phyloP scores from a whole-genome alignment of 2,797 vertebrate genomes.

The Pseudochaenichthys georgianus region DNA sequence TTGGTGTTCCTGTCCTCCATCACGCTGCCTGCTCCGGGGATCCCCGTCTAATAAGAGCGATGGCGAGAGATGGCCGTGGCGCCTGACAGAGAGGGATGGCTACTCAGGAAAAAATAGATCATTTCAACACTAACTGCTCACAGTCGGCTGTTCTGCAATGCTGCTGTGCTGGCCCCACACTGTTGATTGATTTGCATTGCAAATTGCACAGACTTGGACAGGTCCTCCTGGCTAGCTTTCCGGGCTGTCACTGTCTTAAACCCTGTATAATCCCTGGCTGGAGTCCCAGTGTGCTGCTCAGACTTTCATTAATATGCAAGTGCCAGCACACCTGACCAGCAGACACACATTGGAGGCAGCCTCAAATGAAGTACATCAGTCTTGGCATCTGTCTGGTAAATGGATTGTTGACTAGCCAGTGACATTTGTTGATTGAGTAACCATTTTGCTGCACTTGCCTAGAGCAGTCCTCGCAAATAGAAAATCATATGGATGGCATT shows the following conservation, averaged over 20 bases:
- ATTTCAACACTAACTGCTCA: conserved; percentile 64
- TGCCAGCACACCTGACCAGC: conserved; percentile 58
- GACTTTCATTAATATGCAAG: conserved; percentile 72
- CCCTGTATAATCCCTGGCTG: conserved; percentile 67
- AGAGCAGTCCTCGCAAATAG: conserved; percentile 4
- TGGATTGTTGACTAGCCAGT: conserved; percentile 23
- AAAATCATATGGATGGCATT: background rate
- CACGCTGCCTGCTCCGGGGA: conserved; percentile 55
- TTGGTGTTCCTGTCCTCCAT: conserved; percentile 43
- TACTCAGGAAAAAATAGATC: conserved; percentile 59
- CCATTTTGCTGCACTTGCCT: conserved; percentile 5
- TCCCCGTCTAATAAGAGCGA: conserved; percentile 68
- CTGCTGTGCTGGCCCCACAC: conserved; percentile 48
- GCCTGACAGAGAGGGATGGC: conserved; percentile 81
- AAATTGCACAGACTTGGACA: conserved; percentile 73
- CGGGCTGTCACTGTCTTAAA: conserved; percentile 70
- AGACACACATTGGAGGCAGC: conserved; percentile 47
- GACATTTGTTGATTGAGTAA: conserved; percentile 28
- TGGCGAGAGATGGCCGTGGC: conserved; percentile 61
- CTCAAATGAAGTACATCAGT: conserved; percentile 48
- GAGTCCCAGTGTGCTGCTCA: conserved; percentile 57
- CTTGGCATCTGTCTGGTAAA: conserved; percentile 39
- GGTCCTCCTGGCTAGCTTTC: conserved; percentile 71
- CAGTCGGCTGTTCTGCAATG: conserved; percentile 52
- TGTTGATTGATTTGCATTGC: conserved; percentile 79